Percentiles rank a stretch among this genome's conserved stretches.
These are phyloP conservation scores for Brevipalpus yothersi DNA, from an alignment of 1,140 invertebrate genomes.

Conservation along the genomic window DNA sequence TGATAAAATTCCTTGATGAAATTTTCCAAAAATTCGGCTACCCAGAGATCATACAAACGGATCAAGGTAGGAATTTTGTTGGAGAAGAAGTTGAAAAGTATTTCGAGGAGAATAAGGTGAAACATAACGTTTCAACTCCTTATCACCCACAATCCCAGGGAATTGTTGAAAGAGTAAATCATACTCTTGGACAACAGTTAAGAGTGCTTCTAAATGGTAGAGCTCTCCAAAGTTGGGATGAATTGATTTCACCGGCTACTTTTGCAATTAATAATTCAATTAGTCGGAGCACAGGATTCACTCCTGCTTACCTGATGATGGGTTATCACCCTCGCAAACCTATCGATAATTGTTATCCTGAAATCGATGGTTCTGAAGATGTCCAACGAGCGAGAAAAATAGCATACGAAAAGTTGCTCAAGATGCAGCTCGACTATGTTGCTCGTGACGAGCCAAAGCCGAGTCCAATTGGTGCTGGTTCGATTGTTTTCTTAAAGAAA, in stretches of 20 bases:
- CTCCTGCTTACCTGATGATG: no score
- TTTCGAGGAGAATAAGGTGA: background rate
- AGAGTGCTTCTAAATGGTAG: background rate
- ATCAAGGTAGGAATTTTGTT: background rate
- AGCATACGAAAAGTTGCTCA: no score
- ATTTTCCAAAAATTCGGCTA: background rate
- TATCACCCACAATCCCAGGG: background rate
- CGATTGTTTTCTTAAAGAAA: no score
- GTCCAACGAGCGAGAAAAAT: no score
- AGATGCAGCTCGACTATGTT: no score
- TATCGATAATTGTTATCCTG: no score
- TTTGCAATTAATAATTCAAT: background rate
- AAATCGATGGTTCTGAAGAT: no score
- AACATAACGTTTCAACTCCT: background rate
- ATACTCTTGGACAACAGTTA: background rate
- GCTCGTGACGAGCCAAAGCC: no score
- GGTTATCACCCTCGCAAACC: no score
- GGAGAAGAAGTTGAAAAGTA: background rate
- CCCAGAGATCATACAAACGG: background rate
- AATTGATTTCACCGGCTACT: background rate
- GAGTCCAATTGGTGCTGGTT: no score
- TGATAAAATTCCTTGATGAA: background rate
- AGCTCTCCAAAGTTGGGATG: background rate
- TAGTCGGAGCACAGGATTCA: no score
- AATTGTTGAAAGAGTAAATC: background rate